These are phyloP conservation scores for Hanleya hanleyi DNA, from an alignment of 2,888 invertebrate genomes.

Conservation along the genomic window DNA sequence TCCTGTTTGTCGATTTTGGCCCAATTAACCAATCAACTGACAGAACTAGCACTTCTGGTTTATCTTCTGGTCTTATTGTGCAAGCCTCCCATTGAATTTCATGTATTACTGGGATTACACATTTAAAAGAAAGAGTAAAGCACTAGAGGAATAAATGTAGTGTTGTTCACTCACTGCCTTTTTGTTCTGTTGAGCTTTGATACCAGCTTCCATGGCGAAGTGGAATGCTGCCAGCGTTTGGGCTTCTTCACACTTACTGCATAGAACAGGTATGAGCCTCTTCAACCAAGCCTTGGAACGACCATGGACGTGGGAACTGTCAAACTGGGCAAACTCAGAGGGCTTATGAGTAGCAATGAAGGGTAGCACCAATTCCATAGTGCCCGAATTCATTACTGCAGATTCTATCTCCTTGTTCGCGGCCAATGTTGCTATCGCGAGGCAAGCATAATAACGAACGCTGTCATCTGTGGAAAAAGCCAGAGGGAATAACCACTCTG, in stretches of 20 bases:
- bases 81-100: too few species aligned
- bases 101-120: too few species aligned
- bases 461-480: slow-evolving; percentile 97
- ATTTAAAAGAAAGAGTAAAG: too few species aligned
- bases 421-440: slow-evolving; percentile 96
- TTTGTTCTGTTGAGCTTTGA: slow-evolving; percentile 82
- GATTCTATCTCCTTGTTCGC: slow-evolving; percentile 99
- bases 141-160: too few species aligned
- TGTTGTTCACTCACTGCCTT: slow-evolving; percentile 58
- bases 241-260: slow-evolving; percentile 96
- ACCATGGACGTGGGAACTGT: slow-evolving; percentile 91
- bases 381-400: slow-evolving; percentile 96
- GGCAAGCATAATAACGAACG: slow-evolving; percentile 91
- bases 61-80: too few species aligned
- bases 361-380: slow-evolving; percentile 95
- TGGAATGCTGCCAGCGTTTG: slow-evolving; percentile 98
- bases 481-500: slow-evolving; percentile 95
- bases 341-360: slow-evolving; percentile 97
- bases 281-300: slow-evolving; percentile 97
- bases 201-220: slow-evolving; percentile 98
- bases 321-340: slow-evolving; percentile 87
- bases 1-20: too few species aligned
- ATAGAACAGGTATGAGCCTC: slow-evolving; percentile 92
- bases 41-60: too few species aligned
- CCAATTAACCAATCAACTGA: too few species aligned